phyloP scores from a whole-genome alignment of 2,113 vertebrate species.

The Philantomba maxwellii region DNA sequence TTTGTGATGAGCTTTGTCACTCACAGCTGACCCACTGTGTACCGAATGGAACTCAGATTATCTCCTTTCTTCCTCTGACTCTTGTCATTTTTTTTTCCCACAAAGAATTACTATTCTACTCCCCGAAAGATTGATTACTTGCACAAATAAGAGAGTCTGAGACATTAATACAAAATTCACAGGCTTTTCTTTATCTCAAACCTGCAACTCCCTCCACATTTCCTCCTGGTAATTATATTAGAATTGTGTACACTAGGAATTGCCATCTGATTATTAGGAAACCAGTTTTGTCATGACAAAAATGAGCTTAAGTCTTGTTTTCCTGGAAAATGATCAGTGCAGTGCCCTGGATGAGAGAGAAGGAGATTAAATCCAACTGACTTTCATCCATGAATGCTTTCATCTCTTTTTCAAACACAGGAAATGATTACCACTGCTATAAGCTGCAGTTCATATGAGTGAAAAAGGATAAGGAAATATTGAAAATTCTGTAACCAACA shows the following conservation, averaged over 20 bases:
- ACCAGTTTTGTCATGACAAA: conserved; percentile 89
- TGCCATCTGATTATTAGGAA: conserved; percentile 88
- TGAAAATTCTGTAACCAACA: conserved; percentile 86
- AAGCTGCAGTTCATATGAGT: conserved; percentile 87
- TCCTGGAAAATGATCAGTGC: conserved; percentile 89
- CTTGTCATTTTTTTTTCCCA: conserved; percentile 81
- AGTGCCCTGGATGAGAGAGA: conserved; percentile 88
- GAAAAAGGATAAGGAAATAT: conserved; percentile 88
- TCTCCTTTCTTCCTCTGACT: conserved; percentile 87
- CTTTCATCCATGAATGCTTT: conserved; percentile 97
- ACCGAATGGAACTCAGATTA: conserved; percentile 90
- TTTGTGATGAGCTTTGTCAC: conserved; percentile 90
- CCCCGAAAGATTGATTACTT: conserved; percentile 87
- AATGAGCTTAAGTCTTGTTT: conserved; percentile 90
- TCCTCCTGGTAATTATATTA: conserved; percentile 88
- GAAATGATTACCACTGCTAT: conserved; percentile 89
- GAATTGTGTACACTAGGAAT: conserved; percentile 88
- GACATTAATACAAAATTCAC: conserved; percentile 88
- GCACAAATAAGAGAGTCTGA: conserved; percentile 89
- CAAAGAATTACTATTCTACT: conserved; percentile 89
- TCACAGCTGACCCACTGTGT: conserved; percentile 88
- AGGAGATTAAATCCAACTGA: conserved; percentile 96
- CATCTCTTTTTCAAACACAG: conserved; percentile 93
- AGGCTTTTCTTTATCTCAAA: conserved; percentile 89
- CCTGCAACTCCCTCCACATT: conserved; percentile 87